Evolutionary conservation across 1,140 invertebrate species (phyloP).

Genomic region (Nilaparvata lugens): DNA sequence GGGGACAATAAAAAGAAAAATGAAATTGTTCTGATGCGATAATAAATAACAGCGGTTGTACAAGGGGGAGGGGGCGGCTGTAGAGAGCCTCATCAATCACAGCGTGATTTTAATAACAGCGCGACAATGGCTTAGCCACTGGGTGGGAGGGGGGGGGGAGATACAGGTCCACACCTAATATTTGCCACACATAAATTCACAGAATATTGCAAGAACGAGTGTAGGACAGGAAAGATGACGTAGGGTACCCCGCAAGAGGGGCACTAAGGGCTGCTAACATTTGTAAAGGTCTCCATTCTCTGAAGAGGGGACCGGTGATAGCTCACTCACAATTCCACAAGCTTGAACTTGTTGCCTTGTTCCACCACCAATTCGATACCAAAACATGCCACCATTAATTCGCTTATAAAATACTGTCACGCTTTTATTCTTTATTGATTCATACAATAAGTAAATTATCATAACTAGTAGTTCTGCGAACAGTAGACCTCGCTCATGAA

Average conservation of each 20-base stretch:
- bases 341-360: too few species aligned
- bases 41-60: too few species aligned
- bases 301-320: constrained; percentile 17
- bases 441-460: too few species aligned
- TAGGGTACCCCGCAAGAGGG: constrained; percentile 14
- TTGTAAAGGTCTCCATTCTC: constrained; percentile 25
- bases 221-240: constrained; percentile 19
- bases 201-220: constrained; percentile 27
- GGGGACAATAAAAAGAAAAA: too few species aligned
- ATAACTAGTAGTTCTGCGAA: too few species aligned
- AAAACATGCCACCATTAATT: too few species aligned
- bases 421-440: too few species aligned
- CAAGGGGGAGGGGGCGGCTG: too few species aligned
- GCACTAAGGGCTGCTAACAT: constrained; percentile 32
- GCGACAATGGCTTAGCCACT: constrained; percentile 13
- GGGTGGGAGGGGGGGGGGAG: neutral
- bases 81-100: constrained; percentile 23
- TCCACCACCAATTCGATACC: too few species aligned
- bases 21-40: too few species aligned
- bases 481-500: too few species aligned
- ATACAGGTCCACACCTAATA: constrained; percentile 21
- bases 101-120: constrained; percentile 26
- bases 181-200: constrained; percentile 28
- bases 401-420: too few species aligned
- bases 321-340: constrained; percentile 2